Evolutionary conservation across 2,113 vertebrate genomes (phyloP).

Genomic region (Elephas maximus): DNA sequence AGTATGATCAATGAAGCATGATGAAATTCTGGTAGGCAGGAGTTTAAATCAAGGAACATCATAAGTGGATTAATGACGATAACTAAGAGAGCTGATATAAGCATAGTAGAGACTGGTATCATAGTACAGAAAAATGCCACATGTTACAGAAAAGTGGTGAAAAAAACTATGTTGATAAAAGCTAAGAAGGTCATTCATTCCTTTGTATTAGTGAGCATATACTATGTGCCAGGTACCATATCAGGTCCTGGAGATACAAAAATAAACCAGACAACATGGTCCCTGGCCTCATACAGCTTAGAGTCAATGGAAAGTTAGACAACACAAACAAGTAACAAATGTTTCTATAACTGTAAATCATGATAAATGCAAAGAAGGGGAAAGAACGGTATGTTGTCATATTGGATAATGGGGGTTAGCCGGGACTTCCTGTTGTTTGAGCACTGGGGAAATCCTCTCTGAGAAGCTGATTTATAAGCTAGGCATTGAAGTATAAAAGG

Average conservation of each 20-base stretch:
- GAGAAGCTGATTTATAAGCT: neutral
- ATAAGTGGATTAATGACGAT: neutral
- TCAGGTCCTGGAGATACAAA: constrained; percentile 10
- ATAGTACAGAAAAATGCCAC: neutral
- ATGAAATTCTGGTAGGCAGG: neutral
- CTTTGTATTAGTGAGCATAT: neutral
- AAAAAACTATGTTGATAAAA: neutral
- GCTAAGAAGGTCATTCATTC: neutral
- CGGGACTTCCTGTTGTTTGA: neutral
- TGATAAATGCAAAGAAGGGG: neutral
- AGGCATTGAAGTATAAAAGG: neutral
- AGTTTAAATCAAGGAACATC: neutral
- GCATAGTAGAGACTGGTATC: neutral
- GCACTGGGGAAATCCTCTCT: neutral
- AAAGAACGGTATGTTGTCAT: neutral
- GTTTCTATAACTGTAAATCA: neutral
- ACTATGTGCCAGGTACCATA: neutral
- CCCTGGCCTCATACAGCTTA: neutral
- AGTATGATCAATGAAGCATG: neutral
- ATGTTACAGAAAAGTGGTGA: neutral
- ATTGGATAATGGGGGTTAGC: neutral
- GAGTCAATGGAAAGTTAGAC: neutral
- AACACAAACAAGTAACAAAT: neutral
- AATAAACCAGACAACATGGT: neutral
- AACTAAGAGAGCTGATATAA: neutral